Base-by-base conservation (phyloP, 1,140 invertebrate genomes). In the Sycophaga agraensis region DNA sequence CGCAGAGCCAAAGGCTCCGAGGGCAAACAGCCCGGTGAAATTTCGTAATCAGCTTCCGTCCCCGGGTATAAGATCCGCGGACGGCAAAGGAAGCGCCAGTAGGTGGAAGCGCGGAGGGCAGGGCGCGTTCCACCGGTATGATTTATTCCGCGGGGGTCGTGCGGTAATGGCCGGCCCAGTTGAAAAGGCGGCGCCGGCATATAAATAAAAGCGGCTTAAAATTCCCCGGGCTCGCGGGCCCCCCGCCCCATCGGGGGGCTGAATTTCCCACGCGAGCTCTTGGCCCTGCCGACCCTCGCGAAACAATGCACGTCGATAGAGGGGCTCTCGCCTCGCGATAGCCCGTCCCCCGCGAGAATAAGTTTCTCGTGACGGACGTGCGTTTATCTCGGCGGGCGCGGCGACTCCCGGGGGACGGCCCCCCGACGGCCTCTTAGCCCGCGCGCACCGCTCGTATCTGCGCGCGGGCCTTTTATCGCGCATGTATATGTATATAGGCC, bases 281-380 rank as follows among this genome's bases (percentile, higher is more conserved):
- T n/a, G n/a, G n/a, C n/a, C n/a, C n/a, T 45, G 55, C 40, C 58
- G 43, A 57, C 59, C 62, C 66, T 68, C 51, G 53, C 28, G 60
- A 61, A 64, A 61, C 67, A 66, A 67, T 68, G 63, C 62, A 66
- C 59, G 63, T 63, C 35, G 59, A 64, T 65, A 53, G 57, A 57
- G 22, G 21, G 35, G 16, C 42, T 24, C 40, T 57, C 31, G 42
- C 35, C 17, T 16, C 28, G 12, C 39, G 16, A 8, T n/a, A 48
- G 24, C 53, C 24, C 51, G n/a, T 8, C 46, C 26, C 4, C 4
- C 31, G 26, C n/a, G 40, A 37, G 49, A 58, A 59, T 59, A 59
- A 59, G 50, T 54, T 64, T 59, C 11, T n/a, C 56, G 51, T 43
- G 58, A 60, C 50, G 40, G 49, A 54, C 17, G 49, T 37, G 49